phyloP scores from a whole-genome alignment of 2,888 invertebrate genomes.

The Eucera pruinosa region DNA sequence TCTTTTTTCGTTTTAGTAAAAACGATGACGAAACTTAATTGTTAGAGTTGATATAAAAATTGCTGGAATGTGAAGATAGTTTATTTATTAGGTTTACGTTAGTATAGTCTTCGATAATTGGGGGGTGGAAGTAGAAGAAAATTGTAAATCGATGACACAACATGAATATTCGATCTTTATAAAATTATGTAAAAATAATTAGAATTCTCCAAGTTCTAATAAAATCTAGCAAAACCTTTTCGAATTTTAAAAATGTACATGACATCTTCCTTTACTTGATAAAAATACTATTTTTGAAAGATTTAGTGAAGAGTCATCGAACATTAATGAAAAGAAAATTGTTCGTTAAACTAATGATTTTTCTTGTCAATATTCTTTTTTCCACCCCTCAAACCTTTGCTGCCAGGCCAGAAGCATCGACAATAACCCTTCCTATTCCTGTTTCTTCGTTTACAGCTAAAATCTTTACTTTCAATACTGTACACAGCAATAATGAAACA shows the following conservation, averaged over 20 bases:
- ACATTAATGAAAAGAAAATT: too few relatives aligned
- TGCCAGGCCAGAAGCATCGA: not conserved
- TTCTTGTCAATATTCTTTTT: not conserved
- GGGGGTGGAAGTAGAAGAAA: not conserved
- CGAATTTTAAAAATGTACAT: too few relatives aligned
- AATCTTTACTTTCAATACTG: constrained; percentile 9
- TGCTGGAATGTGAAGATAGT: not conserved
- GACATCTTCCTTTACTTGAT: too few relatives aligned
- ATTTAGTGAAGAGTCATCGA: too few relatives aligned
- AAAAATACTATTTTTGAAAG: too few relatives aligned
- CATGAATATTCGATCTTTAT: too few relatives aligned
- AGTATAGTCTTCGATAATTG: not conserved
- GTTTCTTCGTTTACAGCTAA: not conserved
- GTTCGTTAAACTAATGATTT: too few relatives aligned
- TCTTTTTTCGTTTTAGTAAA: not conserved
- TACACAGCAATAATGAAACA: constrained; percentile 13
- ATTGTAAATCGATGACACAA: too few relatives aligned
- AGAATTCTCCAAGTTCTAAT: not conserved
- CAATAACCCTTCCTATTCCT: not conserved
- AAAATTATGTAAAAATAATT: too few relatives aligned
- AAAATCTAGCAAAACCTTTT: not conserved
- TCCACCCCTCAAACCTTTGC: not conserved
- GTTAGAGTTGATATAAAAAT: constrained; percentile 11
- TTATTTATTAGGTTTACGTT: not conserved
- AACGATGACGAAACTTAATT: not conserved